phyloP scores from a whole-genome alignment of 2,797 vertebrate species.

The Anabacerthia variegaticeps region DNA sequence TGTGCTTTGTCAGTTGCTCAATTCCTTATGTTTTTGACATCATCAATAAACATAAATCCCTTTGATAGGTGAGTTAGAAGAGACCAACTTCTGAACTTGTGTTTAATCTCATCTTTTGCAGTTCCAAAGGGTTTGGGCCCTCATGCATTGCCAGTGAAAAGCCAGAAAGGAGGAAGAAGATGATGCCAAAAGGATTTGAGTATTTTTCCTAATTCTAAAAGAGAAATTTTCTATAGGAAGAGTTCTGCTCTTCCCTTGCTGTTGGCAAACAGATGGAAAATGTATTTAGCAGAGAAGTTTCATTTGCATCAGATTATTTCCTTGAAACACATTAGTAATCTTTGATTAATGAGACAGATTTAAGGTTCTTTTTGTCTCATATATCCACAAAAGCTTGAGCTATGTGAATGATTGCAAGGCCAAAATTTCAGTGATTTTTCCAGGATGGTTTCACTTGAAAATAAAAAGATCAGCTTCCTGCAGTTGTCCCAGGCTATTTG shows the following conservation, averaged over 20 bases:
- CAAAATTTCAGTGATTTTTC: neutral
- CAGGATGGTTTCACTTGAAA: neutral
- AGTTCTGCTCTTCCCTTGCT: neutral
- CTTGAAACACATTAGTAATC: neutral
- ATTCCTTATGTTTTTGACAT: neutral
- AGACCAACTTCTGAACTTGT: neutral
- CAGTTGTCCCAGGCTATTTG: neutral
- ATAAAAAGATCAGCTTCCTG: neutral
- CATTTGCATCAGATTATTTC: neutral
- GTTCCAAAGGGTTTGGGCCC: neutral
- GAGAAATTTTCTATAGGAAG: neutral
- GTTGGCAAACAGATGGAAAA: neutral
- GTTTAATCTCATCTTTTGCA: neutral
- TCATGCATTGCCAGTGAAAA: neutral
- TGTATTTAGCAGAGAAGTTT: neutral
- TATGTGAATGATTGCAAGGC: neutral
- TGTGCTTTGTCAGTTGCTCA: neutral
- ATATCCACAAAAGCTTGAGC: neutral
- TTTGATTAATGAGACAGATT: neutral
- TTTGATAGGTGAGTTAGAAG: neutral
- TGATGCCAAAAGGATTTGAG: rapidly evolving
- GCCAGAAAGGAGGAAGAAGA: neutral
- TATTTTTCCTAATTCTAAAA: neutral
- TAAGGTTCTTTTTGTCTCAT: neutral
- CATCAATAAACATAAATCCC: neutral